These are phyloP conservation scores for Pocillopora grandis DNA, from an alignment of 92 coral and sea anemone species.

Conservation along the genomic window DNA sequence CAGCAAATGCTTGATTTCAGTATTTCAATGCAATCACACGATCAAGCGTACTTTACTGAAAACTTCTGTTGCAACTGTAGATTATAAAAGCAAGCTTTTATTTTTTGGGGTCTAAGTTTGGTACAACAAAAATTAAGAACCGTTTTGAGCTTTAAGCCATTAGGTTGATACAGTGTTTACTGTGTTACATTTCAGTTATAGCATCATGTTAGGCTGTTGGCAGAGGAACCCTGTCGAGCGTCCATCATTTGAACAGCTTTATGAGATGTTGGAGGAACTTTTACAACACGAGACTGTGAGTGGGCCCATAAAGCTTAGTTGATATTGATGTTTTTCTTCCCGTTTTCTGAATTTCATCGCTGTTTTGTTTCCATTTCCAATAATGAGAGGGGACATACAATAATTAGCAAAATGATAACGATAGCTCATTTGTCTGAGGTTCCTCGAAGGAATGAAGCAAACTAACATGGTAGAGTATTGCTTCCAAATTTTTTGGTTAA, in stretches of 20 bases:
- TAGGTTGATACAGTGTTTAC: neutral
- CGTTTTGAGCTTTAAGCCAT: neutral
- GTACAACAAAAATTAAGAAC: neutral
- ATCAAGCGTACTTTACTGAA: too few species aligned
- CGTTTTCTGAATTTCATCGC: neutral
- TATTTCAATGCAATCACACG: too few species aligned
- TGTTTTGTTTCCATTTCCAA: neutral
- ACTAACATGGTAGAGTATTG: too few species aligned
- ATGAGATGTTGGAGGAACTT: slow-evolving; percentile 41
- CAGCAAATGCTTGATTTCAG: too few species aligned
- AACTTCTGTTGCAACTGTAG: too few species aligned
- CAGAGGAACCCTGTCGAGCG: slow-evolving; percentile 53
- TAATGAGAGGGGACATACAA: too few species aligned
- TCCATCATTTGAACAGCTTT: slow-evolving; percentile 63
- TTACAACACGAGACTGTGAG: slow-evolving; percentile 63
- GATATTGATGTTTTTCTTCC: neutral
- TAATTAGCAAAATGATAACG: too few species aligned
- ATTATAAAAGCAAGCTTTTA: too few species aligned
- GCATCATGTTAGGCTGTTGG: slow-evolving; percentile 73
- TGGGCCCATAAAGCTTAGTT: neutral
- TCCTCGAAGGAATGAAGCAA: too few species aligned
- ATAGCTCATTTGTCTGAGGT: too few species aligned
- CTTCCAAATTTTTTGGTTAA: too few species aligned
- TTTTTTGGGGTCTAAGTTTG: neutral
- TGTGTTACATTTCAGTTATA: slow-evolving; percentile 40